Percentiles rank a stretch among this genome's conserved stretches.
These are phyloP conservation scores for Ceratosolen fusciceps DNA, from an alignment of 1,140 invertebrate species.

Conservation along the genomic window DNA sequence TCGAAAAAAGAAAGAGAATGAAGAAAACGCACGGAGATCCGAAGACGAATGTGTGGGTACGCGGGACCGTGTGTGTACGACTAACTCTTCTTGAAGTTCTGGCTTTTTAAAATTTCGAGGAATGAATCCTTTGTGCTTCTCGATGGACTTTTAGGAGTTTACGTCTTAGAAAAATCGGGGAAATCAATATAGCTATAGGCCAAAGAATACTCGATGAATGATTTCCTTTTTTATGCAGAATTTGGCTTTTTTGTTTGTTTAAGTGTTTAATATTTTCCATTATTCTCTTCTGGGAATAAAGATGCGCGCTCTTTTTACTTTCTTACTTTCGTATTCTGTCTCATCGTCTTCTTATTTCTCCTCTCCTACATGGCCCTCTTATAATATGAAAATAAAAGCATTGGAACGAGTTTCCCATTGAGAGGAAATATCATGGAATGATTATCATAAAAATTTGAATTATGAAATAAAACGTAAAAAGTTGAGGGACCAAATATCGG, in stretches of 20 bases:
- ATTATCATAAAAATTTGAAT: neutral
- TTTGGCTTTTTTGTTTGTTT: neutral
- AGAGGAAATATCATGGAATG: neutral
- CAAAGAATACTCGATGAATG: neutral
- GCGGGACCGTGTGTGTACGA: neutral
- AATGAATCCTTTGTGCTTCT: slow-evolving; percentile 1
- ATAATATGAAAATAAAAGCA: neutral
- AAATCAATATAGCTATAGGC: neutral
- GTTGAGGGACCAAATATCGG: neutral
- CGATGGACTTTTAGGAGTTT: neutral
- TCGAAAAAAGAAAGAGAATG: neutral
- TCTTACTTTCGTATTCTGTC: slow-evolving; percentile 1
- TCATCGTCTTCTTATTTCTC: neutral
- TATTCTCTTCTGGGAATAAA: neutral
- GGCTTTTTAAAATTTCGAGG: slow-evolving; percentile 9
- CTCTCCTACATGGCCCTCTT: neutral
- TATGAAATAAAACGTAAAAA: neutral
- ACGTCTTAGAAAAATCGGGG: slow-evolving; percentile 18
- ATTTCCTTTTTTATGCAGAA: neutral
- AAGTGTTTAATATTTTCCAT: neutral
- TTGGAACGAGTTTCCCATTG: slow-evolving; percentile 3
- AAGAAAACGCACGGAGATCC: neutral
- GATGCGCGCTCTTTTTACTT: too few relatives aligned
- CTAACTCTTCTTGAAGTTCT: slow-evolving; percentile 29
- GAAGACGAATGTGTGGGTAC: neutral